Base-by-base conservation (phyloP, 2,888 invertebrate species). In the Acrobasis suavella region DNA sequence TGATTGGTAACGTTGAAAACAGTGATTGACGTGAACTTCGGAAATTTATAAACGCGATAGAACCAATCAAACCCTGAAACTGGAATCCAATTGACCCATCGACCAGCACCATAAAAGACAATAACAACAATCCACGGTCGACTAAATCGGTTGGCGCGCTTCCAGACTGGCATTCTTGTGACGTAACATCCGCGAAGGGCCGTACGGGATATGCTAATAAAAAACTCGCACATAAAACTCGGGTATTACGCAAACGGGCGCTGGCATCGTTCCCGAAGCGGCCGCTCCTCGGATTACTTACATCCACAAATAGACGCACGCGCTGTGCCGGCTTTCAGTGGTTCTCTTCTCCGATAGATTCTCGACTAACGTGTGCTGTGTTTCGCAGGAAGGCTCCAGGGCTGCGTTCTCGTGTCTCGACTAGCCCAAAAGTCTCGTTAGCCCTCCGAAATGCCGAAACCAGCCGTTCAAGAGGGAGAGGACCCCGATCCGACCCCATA, bases 401-500 rank as follows among this genome's bases (percentile, higher is more conserved):
- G 95, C 95, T 94, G 93, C 93, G 94, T 94, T 94, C 93, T 93
- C 93, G 94, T 94, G 94, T 95, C 94, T 94, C 94, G 87, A 93
- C 83, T 93, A 94, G 94, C 94, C 94, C 94, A 93, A 86, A 89
- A 91, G 92, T 93, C 92, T 93, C 91, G 92, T 93, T 93, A 93
- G 92, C 93, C 93, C 93, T 93, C 90, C 92, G 93, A 96, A 92
- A 97, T 97, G 97, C 97, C 97, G 94, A 96, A 95, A 93, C 93
- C 94, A 79, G 85, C 85, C 75, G 92, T 89, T 81, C 94, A 95
- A 89, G 95, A 94, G 86, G 96, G 95, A 77, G 97, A 97, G 68
- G 98, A 98, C 94, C 98, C 98, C 93, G 98, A 98, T 95, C 98
- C 98, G 89, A 96, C 97, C 91, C 97, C 97, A 87, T 98, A 96